These are phyloP conservation scores for Piezodorus guildinii DNA, from an alignment of 1,140 invertebrate genomes.

Conservation along the genomic window DNA sequence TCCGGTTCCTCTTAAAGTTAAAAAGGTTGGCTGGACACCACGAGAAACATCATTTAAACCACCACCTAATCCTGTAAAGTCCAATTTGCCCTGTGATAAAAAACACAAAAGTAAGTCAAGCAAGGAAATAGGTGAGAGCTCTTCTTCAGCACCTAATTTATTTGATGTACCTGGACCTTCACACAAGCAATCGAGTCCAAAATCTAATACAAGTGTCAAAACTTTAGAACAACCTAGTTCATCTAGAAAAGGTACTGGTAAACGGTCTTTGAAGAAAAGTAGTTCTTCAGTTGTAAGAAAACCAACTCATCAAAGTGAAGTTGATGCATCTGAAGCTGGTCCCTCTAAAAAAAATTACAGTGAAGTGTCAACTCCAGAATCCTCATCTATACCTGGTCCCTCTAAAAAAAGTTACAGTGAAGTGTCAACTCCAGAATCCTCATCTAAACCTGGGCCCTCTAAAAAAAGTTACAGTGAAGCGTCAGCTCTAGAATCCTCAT, in stretches of 20 bases:
- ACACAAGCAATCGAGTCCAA: constrained; percentile 3
- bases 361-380: background rate
- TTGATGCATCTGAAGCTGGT: background rate
- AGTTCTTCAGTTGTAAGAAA: too few relatives aligned
- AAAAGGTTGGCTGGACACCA: background rate
- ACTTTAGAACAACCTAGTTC: background rate
- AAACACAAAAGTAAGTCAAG: background rate
- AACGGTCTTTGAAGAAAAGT: background rate
- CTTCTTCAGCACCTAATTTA: background rate
- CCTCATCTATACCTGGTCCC: background rate
- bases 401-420: constrained; percentile 1
- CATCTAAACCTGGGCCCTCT: background rate
- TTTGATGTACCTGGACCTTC: background rate
- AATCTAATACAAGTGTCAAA: background rate
- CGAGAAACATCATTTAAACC: background rate
- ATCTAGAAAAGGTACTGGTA: background rate
- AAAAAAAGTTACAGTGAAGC: background rate
- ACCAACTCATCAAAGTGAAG: background rate
- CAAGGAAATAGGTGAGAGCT: background rate
- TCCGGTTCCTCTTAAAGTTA: constrained; percentile 48
- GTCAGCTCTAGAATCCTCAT: too few relatives aligned
- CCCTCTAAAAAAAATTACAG: background rate
- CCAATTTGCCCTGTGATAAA: background rate
- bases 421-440: background rate
- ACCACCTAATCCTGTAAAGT: background rate